Base-by-base conservation (phyloP, 1,140 invertebrate species). In the Ctenoplectra terminalis region DNA sequence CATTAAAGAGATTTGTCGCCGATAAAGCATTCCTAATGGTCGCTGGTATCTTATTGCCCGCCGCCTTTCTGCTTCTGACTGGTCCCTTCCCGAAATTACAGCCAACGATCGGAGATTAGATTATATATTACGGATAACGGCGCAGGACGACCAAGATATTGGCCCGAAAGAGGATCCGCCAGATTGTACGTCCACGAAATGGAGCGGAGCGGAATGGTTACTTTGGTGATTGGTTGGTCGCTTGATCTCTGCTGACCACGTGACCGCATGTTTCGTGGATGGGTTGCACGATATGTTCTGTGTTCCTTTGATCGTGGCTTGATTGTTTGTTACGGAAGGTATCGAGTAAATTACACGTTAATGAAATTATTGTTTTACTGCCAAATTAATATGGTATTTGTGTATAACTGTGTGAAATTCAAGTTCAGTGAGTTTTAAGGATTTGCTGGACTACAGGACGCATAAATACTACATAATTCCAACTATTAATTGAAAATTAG, bases 1-100 rank as follows among this genome's bases (percentile, higher is more conserved):
- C 56, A 84, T 87, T 76, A 80, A 87, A 72, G 74, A 87, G 76
- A 87, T 87, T 87, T 84, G 86, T 87, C 76, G 82, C 78, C 86
- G 74, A 87, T 87, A 87, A 87, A 87, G 66, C 82, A 81, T 75
- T 63, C 71, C 50, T 58, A 87, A 87, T 48, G 85, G 79, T 31
- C 71, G 11, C 40, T 37, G 60, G 75, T 83, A 81, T 87, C 86
- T 66, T 64, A 83, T 78, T 87, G 79, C 66, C 48, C 31, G 37
- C 13, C 37, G 50, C 56, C 81, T 87, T 87, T 73, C 63, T 67
- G 78, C 52, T 72, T 54, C 79, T 61, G 43, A 67, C 54, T 71
- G 58, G 46, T 20, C 67, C 7, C 48, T 15, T 26, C 66, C 58
- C 54, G 71, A 58, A 82, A 81, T 86, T 71, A 48, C 60, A 37